These are phyloP conservation scores for Alaudala cheleensis DNA, from an alignment of 2,113 vertebrate genomes.

Conservation along the genomic window DNA sequence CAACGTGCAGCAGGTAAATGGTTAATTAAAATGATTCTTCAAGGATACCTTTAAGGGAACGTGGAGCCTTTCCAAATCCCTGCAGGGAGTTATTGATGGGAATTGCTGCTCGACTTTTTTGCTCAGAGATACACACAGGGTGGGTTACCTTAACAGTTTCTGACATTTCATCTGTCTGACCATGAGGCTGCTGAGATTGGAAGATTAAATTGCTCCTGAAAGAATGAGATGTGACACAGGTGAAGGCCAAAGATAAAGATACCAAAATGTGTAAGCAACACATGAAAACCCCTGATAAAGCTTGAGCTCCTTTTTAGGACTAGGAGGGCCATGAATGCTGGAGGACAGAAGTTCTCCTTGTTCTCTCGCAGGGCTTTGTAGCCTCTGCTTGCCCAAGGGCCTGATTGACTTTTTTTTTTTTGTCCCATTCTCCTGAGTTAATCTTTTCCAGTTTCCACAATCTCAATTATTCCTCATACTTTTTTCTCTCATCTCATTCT, in stretches of 20 bases:
- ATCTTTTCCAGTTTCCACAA: background rate
- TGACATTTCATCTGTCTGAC: slow-evolving; percentile 56
- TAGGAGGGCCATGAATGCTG: background rate
- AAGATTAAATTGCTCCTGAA: slow-evolving; percentile 40
- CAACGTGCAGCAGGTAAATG: slow-evolving; percentile 31
- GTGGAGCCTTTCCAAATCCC: slow-evolving; percentile 29
- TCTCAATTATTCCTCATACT: background rate
- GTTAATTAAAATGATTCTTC: slow-evolving; percentile 65
- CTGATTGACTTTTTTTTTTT: background rate
- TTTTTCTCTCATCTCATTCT: background rate
- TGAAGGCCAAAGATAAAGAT: slow-evolving; percentile 42
- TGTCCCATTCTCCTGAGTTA: background rate
- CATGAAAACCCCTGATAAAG: background rate
- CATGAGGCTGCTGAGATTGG: slow-evolving; percentile 49
- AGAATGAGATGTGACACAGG: slow-evolving; percentile 49
- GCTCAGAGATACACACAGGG: background rate
- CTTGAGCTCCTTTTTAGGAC: background rate
- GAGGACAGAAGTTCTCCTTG: background rate
- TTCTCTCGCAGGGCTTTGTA: background rate
- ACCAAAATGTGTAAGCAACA: background rate
- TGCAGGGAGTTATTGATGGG: slow-evolving; percentile 8
- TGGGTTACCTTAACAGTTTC: slow-evolving; percentile 45
- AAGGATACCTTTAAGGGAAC: slow-evolving; percentile 35
- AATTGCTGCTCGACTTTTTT: slow-evolving; percentile 5
- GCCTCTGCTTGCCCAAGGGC: background rate